Percentiles rank a stretch among this genome's conserved stretches.
Evolutionary conservation across 2,888 invertebrate species (phyloP).

Genomic region (Miltochrista miniata): DNA sequence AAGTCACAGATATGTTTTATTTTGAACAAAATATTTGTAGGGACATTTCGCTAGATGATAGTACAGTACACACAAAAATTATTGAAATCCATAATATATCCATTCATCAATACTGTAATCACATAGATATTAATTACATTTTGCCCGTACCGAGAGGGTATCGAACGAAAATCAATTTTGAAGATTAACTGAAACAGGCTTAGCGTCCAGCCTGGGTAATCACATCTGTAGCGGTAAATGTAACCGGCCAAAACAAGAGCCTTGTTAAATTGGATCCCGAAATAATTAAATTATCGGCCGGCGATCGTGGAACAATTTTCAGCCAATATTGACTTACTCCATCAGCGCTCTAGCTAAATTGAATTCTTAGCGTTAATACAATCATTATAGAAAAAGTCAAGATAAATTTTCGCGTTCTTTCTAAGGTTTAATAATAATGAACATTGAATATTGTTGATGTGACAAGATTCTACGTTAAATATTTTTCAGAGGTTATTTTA

Average conservation of each 20-base stretch:
- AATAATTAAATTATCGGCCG: conserved; percentile 67
- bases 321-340: conserved; percentile 58
- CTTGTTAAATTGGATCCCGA: conserved; percentile 48
- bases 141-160: conserved; percentile 14
- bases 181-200: conserved; percentile 35
- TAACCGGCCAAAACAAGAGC: conserved; percentile 45
- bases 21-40: no score
- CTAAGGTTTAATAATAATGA: background rate
- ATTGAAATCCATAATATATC: background rate
- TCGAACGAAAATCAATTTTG: conserved; percentile 36
- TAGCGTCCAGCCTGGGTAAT: conserved; percentile 34
- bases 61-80: background rate
- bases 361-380: conserved; percentile 56
- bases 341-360: conserved; percentile 48
- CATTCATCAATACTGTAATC: conserved; percentile 5
- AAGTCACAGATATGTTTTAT: no score
- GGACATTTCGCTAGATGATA: no score
- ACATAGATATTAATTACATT: conserved; percentile 18
- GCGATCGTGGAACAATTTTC: conserved; percentile 69
- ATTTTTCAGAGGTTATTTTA: no score
- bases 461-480: no score
- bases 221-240: conserved; percentile 42
- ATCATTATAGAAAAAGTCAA: conserved; percentile 46
- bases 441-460: no score
- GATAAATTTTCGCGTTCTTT: background rate